Evolutionary conservation across 2,797 vertebrate genomes (phyloP).

Genomic region (Melanotaenia boesemani): DNA sequence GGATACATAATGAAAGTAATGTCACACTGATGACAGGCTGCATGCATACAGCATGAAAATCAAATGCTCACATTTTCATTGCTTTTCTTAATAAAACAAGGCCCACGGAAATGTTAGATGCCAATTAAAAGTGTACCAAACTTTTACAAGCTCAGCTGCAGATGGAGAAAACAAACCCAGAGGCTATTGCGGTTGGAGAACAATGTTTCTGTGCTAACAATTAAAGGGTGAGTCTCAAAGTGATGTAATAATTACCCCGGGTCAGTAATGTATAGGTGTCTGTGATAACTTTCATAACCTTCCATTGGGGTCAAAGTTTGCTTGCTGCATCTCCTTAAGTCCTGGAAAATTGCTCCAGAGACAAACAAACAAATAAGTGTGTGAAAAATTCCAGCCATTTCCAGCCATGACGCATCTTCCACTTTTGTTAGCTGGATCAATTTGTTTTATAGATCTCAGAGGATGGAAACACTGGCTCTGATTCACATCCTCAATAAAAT

Average conservation of each 20-base stretch:
- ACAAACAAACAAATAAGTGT: background rate
- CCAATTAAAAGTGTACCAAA: slow-evolving; percentile 25
- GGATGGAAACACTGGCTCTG: background rate
- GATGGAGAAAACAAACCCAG: slow-evolving; percentile 23
- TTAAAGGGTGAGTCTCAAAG: slow-evolving; percentile 7
- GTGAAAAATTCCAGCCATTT: background rate
- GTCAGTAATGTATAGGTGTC: slow-evolving; percentile 8
- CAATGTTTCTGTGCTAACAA: background rate
- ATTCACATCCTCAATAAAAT: slow-evolving; percentile 20
- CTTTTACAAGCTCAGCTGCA: slow-evolving; percentile 21
- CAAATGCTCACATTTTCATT: slow-evolving; percentile 30
- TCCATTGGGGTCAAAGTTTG: background rate
- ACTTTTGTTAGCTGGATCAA: slow-evolving; percentile 8
- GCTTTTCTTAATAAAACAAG: slow-evolving; percentile 22
- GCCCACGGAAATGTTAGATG: slow-evolving; percentile 21
- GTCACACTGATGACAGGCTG: background rate
- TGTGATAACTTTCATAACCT: background rate
- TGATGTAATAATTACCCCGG: background rate
- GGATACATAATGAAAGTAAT: background rate
- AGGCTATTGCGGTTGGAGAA: slow-evolving; percentile 5
- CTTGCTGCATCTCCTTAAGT: background rate
- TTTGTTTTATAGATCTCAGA: slow-evolving; percentile 16
- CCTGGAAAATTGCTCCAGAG: background rate
- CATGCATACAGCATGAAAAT: slow-evolving; percentile 22
- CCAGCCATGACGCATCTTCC: background rate